Evolutionary conservation across 2,888 invertebrate genomes (phyloP).

Genomic region (Diaphora mendica): DNA sequence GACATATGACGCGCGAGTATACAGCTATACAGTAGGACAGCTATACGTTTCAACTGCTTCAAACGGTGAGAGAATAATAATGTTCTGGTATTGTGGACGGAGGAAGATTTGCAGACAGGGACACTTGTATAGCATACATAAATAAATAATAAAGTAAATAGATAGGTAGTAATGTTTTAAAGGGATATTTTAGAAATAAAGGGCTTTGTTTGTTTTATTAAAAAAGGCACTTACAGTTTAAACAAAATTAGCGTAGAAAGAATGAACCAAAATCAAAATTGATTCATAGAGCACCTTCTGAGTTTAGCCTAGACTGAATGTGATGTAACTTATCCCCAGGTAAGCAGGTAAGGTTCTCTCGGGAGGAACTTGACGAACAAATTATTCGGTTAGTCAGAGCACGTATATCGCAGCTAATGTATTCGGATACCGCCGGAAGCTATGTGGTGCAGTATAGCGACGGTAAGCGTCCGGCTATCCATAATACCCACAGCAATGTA

Average conservation of each 20-base stretch:
- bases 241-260: neutral
- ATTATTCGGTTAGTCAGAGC: conserved; percentile 65
- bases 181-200: too few species aligned
- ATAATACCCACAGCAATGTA: conserved; percentile 21
- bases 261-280: neutral
- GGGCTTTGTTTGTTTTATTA: too few species aligned
- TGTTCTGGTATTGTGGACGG: too few species aligned
- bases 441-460: conserved; percentile 54
- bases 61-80: neutral
- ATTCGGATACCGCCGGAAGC: conserved; percentile 71
- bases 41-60: neutral
- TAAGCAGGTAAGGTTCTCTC: conserved; percentile 57
- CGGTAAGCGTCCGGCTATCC: conserved; percentile 54
- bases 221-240: too few species aligned
- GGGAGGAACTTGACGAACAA: conserved; percentile 65
- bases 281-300: neutral
- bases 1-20: too few species aligned
- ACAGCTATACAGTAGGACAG: too few species aligned
- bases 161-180: too few species aligned
- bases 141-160: too few species aligned
- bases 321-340: conserved; percentile 45
- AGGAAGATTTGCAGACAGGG: neutral
- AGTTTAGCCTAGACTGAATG: conserved; percentile 3
- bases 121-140: neutral
- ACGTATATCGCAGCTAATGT: conserved; percentile 72